Evolutionary conservation across 2,797 vertebrate species (phyloP), one percentile per base, ranked within the genome.

Genomic region (Sebastes taczanowskii): DNA sequence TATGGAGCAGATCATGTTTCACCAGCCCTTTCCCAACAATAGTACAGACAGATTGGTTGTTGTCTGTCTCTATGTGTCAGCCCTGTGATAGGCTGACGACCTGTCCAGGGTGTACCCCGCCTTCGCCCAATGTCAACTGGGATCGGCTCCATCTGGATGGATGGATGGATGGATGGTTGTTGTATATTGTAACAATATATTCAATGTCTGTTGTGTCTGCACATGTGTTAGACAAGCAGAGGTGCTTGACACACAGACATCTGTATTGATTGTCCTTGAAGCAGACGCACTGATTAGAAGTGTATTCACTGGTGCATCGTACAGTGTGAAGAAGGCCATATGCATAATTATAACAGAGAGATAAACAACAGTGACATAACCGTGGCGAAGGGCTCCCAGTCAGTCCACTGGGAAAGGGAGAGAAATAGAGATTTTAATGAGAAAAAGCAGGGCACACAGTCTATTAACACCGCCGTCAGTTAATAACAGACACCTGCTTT

Each of bases 261-360:
- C 75, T 81, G 49, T 88, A 88, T 92, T 23, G 83, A 89, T 87
- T 87, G 79, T 80, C 86, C 87, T 90, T 91, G 80, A 83, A 71
- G 78, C 42, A 56, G 56, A 79, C 67, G 4, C 62, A 4, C 67
- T 88, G 88, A 90, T 93, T 87, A 70, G 64, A 84, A 88, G 58
- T 74, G 61, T 73, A 59, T 85, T 82, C 74, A 38, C 22, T 71
- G 69, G 55, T 76, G 80, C 81, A 25, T 88, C 78, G 72, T 84
- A 55, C 75, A 63, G 74, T n/a, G 38, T 71, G 82, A 86, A 77
- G 25, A 81, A 86, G 77, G 25, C 80, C 78, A 66, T 79, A 79
- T 84, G 83, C 78, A 73, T 91, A 85, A 89, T 91, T 88, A 87
- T 70, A 70, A 72, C 49, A 20, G 56, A 72, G 80, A 74, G 74